These are phyloP conservation scores for Copidosoma floridanum DNA, from an alignment of 1,140 invertebrate genomes.

Conservation along the genomic window DNA sequence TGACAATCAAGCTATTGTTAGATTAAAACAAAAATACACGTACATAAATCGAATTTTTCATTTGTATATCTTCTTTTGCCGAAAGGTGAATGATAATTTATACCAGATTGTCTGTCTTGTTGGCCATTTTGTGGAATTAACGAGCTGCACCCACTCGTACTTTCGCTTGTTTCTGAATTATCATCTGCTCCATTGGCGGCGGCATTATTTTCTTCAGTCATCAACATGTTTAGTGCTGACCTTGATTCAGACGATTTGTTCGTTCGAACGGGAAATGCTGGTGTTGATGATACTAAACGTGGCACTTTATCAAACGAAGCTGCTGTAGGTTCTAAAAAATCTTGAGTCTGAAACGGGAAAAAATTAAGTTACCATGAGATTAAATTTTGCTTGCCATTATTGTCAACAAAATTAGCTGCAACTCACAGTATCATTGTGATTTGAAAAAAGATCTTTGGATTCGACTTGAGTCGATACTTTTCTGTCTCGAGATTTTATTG, in stretches of 20 bases:
- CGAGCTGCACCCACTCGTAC: conserved; percentile 58
- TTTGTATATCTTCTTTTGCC: conserved; percentile 45
- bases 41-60: conserved; percentile 47
- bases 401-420: not conserved
- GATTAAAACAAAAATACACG: conserved; percentile 32
- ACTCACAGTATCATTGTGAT: conserved; percentile 30
- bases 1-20: too few species aligned
- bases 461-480: conserved; percentile 31
- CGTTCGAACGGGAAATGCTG: conserved; percentile 38
- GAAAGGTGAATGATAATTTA: conserved; percentile 40
- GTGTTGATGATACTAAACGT: conserved; percentile 47
- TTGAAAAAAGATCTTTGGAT: conserved; percentile 33
- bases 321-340: conserved; percentile 42
- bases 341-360: conserved; percentile 38
- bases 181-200: conserved; percentile 51
- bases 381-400: too few species aligned
- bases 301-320: conserved; percentile 43
- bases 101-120: conserved; percentile 43
- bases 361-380: not conserved
- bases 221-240: conserved; percentile 40
- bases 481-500: conserved; percentile 39
- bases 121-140: conserved; percentile 54
- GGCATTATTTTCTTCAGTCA: conserved; percentile 44
- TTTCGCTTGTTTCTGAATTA: conserved; percentile 57
- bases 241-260: conserved; percentile 33